Evolutionary conservation across 2,797 vertebrate genomes (phyloP).

Genomic region (Sebastes jordani): DNA sequence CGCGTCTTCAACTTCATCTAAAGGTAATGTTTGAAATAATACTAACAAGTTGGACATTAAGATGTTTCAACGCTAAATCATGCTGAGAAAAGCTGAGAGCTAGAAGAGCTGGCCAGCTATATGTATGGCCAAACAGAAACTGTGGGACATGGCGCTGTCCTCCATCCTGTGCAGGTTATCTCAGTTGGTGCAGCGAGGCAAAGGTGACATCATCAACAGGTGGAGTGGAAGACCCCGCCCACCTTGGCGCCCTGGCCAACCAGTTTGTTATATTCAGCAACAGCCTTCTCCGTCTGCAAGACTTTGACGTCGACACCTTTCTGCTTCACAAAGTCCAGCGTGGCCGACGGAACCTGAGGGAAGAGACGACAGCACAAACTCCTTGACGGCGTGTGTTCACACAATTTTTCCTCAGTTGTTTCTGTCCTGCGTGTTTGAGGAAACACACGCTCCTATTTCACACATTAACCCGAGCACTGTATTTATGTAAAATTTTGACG

Average conservation of each 20-base stretch:
- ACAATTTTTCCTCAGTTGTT: not conserved
- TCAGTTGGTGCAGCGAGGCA: not conserved
- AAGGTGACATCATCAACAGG: conserved; percentile 82
- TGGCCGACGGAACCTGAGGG: conserved; percentile 87
- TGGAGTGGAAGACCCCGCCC: conserved; percentile 95
- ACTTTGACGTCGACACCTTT: conserved; percentile 86
- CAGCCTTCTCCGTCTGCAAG: conserved; percentile 90
- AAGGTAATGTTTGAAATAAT: not conserved
- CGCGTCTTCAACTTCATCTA: not conserved
- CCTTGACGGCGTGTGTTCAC: not conserved
- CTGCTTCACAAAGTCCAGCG: conserved; percentile 87
- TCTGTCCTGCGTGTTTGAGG: not conserved
- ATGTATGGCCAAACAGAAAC: not conserved
- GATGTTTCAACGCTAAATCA: not conserved
- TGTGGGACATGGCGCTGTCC: not conserved
- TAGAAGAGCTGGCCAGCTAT: not conserved
- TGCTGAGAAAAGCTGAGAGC: not conserved
- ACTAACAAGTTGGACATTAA: not conserved
- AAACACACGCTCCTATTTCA: not conserved
- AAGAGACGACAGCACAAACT: not conserved
- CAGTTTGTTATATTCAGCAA: conserved; percentile 90
- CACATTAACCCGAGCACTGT: no score
- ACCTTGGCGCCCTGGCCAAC: conserved; percentile 85
- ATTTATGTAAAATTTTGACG: no score
- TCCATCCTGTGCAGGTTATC: not conserved